Percentiles rank a stretch among this genome's conserved stretches.
These are phyloP conservation scores for Natator depressus DNA, from an alignment of 2,113 vertebrate genomes.

Conservation along the genomic window DNA sequence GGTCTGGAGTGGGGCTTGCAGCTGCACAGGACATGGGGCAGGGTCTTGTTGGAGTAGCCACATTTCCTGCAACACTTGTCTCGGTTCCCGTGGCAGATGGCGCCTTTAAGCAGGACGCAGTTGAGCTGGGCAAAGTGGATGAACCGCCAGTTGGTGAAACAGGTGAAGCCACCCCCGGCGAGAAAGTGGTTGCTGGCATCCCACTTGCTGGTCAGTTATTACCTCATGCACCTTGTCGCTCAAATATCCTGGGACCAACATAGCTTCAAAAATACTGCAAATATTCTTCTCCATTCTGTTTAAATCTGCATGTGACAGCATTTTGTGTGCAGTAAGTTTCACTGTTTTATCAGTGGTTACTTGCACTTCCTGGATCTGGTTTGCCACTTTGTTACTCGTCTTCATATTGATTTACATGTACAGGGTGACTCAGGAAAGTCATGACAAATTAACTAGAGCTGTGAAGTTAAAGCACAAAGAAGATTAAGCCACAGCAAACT, in stretches of 20 bases:
- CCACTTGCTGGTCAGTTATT: not conserved
- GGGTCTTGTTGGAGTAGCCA: too few species aligned
- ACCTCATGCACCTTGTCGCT: not conserved
- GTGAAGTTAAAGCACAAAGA: not conserved
- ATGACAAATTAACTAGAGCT: not conserved
- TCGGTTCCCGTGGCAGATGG: too few species aligned
- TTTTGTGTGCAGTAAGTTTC: not conserved
- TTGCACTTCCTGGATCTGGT: not conserved
- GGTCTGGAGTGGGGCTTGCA: too few species aligned
- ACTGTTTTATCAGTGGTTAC: not conserved
- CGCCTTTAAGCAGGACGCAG: too few species aligned
- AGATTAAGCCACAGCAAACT: not conserved
- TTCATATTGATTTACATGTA: not conserved
- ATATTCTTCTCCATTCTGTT: not conserved
- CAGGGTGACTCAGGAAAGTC: not conserved
- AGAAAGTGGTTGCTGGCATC: too few species aligned
- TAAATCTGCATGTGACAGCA: not conserved
- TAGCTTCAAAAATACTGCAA: not conserved
- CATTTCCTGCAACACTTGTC: too few species aligned
- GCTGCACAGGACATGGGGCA: too few species aligned
- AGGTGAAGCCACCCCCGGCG: too few species aligned
- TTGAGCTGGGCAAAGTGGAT: too few species aligned
- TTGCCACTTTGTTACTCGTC: not conserved
- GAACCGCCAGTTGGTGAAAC: too few species aligned
- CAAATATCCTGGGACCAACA: not conserved